Evolutionary conservation across 1,140 invertebrate species (phyloP).

Genomic region (Diuraphis noxia): DNA sequence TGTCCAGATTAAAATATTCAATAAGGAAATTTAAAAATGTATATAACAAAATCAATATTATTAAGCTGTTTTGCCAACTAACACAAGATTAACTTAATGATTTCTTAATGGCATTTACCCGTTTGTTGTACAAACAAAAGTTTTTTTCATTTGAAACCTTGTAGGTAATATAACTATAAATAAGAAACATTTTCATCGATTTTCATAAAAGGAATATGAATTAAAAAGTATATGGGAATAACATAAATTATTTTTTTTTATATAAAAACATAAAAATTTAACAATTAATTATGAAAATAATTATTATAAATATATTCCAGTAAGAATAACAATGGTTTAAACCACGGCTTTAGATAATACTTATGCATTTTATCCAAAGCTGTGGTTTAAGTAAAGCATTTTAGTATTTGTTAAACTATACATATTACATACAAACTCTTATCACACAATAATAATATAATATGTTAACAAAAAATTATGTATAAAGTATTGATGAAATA

Average conservation of each 20-base stretch:
- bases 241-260: not conserved
- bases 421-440: not conserved
- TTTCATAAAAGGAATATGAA: not conserved
- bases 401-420: not conserved
- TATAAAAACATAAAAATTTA: not conserved
- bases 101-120: not conserved
- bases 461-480: slow-evolving; percentile 47
- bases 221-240: not conserved
- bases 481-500: not conserved
- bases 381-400: not conserved
- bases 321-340: slow-evolving; percentile 24
- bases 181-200: not conserved
- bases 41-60: not conserved
- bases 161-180: not conserved
- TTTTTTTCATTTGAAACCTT: not conserved
- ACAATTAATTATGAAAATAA: slow-evolving; percentile 45
- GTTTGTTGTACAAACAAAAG: not conserved
- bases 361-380: not conserved
- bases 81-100: not conserved
- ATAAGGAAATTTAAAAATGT: not conserved
- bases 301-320: slow-evolving; percentile 14
- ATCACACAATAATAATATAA: slow-evolving; percentile 42
- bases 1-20: not conserved
- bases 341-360: not conserved
- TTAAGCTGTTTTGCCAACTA: not conserved